Conservation (phyloP, 2,888 invertebrate genomes). For the Deroplatys truncata region DNA sequence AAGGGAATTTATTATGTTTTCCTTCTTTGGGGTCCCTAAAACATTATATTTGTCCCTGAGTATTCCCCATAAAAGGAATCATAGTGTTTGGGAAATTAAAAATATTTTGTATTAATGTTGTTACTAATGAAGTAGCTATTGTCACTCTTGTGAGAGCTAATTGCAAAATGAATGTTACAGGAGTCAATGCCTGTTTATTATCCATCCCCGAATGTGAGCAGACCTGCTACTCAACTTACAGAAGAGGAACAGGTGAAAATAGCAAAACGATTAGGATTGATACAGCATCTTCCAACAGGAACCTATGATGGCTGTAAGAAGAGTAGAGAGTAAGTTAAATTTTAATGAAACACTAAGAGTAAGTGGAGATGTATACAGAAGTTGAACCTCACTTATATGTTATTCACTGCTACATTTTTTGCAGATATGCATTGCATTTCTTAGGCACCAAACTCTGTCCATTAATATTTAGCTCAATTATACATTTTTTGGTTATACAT, state of each 20-base stretch:
- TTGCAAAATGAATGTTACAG: conserved; percentile 39
- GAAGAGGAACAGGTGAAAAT: conserved; percentile 84
- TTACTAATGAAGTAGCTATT: neutral
- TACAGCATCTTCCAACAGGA: conserved; percentile 84
- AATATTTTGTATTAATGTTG: neutral
- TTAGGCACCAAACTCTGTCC: too few species aligned
- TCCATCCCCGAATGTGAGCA: conserved; percentile 60
- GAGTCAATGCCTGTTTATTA: conserved; percentile 61
- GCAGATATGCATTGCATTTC: too few species aligned
- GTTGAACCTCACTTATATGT: too few species aligned
- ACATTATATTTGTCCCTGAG: too few species aligned
- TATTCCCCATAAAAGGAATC: too few species aligned
- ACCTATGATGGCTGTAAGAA: conserved; percentile 77
- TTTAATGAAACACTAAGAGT: neutral
- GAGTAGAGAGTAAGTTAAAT: conserved; percentile 50
- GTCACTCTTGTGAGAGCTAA: neutral
- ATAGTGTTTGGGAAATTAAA: too few species aligned
- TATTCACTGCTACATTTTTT: too few species aligned
- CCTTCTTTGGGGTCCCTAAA: too few species aligned
- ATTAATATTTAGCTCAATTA: too few species aligned
- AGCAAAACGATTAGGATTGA: conserved; percentile 80
- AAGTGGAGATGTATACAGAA: neutral
- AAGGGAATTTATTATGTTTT: too few species aligned
- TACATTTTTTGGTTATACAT: too few species aligned
- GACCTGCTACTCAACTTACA: conserved; percentile 60